Evolutionary conservation across 2,888 invertebrate species (phyloP).

Genomic region (Rhorus exstirpatorius): DNA sequence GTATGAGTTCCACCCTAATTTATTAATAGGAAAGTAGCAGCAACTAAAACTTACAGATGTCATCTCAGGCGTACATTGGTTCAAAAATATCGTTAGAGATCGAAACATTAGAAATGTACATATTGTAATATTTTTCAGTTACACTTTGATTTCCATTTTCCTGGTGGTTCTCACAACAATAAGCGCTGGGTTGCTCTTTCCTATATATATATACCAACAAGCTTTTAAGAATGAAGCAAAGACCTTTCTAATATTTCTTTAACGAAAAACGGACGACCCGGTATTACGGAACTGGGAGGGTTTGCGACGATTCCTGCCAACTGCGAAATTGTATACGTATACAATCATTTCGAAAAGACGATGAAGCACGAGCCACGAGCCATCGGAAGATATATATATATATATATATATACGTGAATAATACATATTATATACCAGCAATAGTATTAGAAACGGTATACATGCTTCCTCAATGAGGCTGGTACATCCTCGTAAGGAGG

Average conservation of each 20-base stretch:
- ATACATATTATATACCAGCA: slow-evolving; percentile 12
- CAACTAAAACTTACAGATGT: slow-evolving; percentile 74
- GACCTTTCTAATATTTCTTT: slow-evolving; percentile 53
- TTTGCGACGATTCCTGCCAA: slow-evolving; percentile 23
- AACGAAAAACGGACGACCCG: slow-evolving; percentile 54
- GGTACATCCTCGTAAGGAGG: slow-evolving; percentile 76
- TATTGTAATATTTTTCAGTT: slow-evolving; percentile 7
- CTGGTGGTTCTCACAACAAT: neutral
- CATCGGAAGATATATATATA: slow-evolving; percentile 16
- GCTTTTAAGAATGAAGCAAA: slow-evolving; percentile 16
- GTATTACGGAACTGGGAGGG: slow-evolving; percentile 16
- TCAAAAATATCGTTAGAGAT: neutral
- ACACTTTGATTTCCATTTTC: slow-evolving; percentile 10
- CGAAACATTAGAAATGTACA: neutral
- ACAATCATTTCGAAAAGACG: slow-evolving; percentile 50
- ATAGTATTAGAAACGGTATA: slow-evolving; percentile 45
- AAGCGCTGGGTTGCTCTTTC: neutral
- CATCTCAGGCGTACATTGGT: slow-evolving; percentile 66
- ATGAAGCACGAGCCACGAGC: slow-evolving; percentile 59
- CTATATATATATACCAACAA: neutral
- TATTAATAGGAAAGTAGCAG: slow-evolving; percentile 41
- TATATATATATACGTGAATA: slow-evolving; percentile 11
- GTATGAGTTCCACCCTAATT: slow-evolving; percentile 11
- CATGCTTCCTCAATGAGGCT: slow-evolving; percentile 72
- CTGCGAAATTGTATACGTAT: slow-evolving; percentile 50